Conservation (phyloP, 2,888 invertebrate genomes). For the Lepidocyrtinus sp. region DNA sequence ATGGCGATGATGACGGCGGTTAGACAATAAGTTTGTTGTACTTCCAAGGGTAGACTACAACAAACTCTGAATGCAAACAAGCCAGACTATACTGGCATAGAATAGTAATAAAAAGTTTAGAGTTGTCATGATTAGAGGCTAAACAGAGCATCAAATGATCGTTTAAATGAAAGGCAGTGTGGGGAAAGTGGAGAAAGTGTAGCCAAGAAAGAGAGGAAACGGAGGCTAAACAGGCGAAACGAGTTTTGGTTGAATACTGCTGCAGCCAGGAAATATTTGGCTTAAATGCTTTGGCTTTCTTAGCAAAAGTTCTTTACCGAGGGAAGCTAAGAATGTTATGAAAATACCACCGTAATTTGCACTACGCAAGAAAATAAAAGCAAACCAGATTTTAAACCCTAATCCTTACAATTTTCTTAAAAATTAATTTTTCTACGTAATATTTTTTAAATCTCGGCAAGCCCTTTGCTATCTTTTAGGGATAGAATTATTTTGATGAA, state of each 20-base stretch:
- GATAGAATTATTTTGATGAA: too few relatives aligned
- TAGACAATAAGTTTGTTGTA: neutral
- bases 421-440: too few relatives aligned
- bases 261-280: neutral
- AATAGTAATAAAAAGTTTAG: constrained; percentile 28
- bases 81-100: constrained; percentile 22
- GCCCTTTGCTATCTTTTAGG: too few relatives aligned
- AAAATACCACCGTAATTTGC: constrained; percentile 20
- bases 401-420: too few relatives aligned
- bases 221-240: constrained; percentile 10
- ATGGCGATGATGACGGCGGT: constrained; percentile 30
- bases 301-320: too few relatives aligned
- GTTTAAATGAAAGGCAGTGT: constrained; percentile 55
- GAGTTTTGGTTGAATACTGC: neutral
- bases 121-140: constrained; percentile 62
- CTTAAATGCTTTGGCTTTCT: neutral
- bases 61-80: neutral
- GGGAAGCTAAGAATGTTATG: constrained; percentile 2
- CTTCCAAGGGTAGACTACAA: neutral
- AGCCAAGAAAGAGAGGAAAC: constrained; percentile 36
- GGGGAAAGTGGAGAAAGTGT: constrained; percentile 14
- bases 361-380: neutral
- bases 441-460: neutral
- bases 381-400: too few relatives aligned
- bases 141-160: constrained; percentile 65